Percentiles rank a stretch among this genome's conserved stretches.
Conservation (phyloP, 2,888 invertebrate genomes). For the Phengaris alcon region DNA sequence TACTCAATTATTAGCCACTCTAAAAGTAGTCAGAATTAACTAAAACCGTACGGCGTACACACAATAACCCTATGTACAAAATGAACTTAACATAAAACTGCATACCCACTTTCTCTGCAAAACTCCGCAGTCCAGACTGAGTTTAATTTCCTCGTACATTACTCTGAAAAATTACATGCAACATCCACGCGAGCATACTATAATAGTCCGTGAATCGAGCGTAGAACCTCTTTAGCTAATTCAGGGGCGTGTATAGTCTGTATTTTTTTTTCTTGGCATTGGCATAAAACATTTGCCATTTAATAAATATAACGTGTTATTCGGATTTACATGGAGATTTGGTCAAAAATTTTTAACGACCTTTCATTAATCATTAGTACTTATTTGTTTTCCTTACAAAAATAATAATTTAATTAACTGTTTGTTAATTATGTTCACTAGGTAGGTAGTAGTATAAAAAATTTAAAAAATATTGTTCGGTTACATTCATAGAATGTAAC, state of each 20-base stretch:
- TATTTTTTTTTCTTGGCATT: conserved; percentile 20
- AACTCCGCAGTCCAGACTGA: conserved; percentile 15
- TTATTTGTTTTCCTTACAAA: not conserved
- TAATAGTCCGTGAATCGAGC: conserved; percentile 23
- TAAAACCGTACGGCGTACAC: not conserved
- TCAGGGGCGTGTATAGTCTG: conserved; percentile 25
- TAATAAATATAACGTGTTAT: conserved; percentile 2
- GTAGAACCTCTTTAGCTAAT: conserved; percentile 25
- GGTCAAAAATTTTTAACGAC: not conserved
- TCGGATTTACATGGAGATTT: not conserved
- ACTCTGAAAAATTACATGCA: conserved; percentile 23
- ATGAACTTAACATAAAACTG: conserved; percentile 19
- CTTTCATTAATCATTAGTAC: not conserved
- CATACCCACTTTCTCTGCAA: conserved; percentile 19
- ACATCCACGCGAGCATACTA: conserved; percentile 25
- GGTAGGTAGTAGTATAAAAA: no score
- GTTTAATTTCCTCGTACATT: conserved; percentile 16
- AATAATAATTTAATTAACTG: no score
- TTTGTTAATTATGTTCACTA: no score
- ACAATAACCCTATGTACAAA: not conserved
- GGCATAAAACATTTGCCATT: conserved; percentile 25
- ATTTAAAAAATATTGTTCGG: no score
- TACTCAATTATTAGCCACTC: no score
- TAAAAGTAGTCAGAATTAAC: no score
- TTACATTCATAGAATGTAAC: no score